These are phyloP conservation scores for Hylaeus volcanicus DNA, from an alignment of 1,140 invertebrate genomes.

Conservation along the genomic window DNA sequence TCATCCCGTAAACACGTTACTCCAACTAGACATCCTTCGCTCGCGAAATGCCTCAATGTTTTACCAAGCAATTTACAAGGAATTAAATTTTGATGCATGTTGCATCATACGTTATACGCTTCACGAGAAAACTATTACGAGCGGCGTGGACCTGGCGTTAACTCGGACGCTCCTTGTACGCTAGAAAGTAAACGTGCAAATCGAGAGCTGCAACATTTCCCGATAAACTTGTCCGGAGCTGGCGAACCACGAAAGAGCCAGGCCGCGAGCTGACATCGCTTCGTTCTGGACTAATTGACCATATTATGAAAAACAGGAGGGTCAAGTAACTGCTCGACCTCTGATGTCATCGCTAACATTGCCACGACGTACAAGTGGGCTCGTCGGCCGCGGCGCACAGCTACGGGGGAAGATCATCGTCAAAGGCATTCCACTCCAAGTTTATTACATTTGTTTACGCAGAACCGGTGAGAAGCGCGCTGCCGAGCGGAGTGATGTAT, in stretches of 20 bases:
- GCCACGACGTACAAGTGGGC: slow-evolving; percentile 32
- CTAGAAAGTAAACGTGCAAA: neutral
- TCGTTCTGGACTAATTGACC: slow-evolving; percentile 65
- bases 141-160: neutral
- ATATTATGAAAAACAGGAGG: slow-evolving; percentile 69
- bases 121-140: neutral
- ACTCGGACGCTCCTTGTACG: neutral
- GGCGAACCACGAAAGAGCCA: slow-evolving; percentile 45
- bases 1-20: no score
- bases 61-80: no score
- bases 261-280: slow-evolving; percentile 38
- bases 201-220: neutral
- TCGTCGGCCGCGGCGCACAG: neutral
- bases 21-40: no score
- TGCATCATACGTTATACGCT: no score
- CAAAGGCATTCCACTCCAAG: slow-evolving; percentile 22
- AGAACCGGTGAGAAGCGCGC: slow-evolving; percentile 29
- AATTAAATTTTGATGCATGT: no score
- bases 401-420: slow-evolving; percentile 33
- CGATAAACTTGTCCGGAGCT: slow-evolving; percentile 46
- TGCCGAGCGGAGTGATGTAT: slow-evolving; percentile 18
- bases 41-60: no score
- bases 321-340: slow-evolving; percentile 63
- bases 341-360: slow-evolving; percentile 67
- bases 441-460: slow-evolving; percentile 48